These are phyloP conservation scores for Semaprochilodus insignis DNA, from an alignment of 2,797 vertebrate species.

Conservation along the genomic window DNA sequence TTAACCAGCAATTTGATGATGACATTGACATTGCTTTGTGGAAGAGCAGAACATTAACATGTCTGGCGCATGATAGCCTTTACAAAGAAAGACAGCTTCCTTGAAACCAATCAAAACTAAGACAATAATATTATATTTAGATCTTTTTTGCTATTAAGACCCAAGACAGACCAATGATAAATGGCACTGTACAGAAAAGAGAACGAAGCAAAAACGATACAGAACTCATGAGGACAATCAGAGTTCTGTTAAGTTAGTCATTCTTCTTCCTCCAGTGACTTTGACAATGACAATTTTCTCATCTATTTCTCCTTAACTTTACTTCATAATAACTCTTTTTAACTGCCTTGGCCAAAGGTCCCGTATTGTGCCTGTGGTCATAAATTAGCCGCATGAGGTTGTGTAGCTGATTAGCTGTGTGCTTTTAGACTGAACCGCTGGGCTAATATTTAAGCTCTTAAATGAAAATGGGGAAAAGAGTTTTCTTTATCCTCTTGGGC, in stretches of 20 bases:
- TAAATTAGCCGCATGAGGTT: conserved; percentile 56
- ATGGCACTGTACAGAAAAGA: background rate
- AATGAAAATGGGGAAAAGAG: conserved; percentile 50
- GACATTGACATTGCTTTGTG: no score
- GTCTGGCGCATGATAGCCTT: no score
- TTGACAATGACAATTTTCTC: conserved; percentile 46
- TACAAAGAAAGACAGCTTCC: background rate
- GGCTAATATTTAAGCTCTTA: conserved; percentile 60
- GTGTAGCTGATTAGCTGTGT: conserved; percentile 55
- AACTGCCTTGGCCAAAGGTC: conserved; percentile 45
- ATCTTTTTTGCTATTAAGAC: background rate
- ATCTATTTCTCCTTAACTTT: conserved; percentile 20
- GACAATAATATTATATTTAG: background rate
- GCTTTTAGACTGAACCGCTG: conserved; percentile 55
- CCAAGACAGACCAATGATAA: background rate
- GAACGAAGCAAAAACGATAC: background rate
- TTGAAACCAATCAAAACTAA: background rate
- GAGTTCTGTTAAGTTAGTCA: conserved; percentile 27
- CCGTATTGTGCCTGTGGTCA: conserved; percentile 46
- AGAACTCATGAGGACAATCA: conserved; percentile 28
- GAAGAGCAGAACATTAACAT: no score
- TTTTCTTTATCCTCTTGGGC: conserved; percentile 56
- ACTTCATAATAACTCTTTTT: conserved; percentile 42
- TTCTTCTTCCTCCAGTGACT: conserved; percentile 31
- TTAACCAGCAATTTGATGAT: no score